Conservation (phyloP, 2,888 invertebrate genomes). For the Chymomyza procnemis region DNA sequence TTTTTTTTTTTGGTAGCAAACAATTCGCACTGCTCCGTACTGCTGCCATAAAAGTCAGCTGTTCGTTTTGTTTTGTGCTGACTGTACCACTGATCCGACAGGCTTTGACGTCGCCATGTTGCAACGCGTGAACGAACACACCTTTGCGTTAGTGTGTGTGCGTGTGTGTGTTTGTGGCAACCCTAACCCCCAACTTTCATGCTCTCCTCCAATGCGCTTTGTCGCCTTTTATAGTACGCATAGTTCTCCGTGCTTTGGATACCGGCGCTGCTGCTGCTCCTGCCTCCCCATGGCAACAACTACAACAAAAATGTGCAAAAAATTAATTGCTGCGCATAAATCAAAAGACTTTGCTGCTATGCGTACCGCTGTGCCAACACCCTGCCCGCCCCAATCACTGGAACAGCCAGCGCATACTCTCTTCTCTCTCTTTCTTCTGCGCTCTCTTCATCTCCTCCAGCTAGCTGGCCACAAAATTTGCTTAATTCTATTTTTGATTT, state of each 20-base stretch:
- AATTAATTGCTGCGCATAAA: slow-evolving; percentile 75
- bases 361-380: slow-evolving; percentile 11
- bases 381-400: too few species aligned
- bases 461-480: slow-evolving; percentile 3
- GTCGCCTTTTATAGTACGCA: slow-evolving; percentile 52
- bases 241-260: slow-evolving; percentile 53
- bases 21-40: too few species aligned
- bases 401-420: not conserved
- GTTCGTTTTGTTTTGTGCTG: not conserved
- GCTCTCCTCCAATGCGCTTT: slow-evolving; percentile 33
- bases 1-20: too few species aligned
- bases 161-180: slow-evolving; percentile 21
- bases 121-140: slow-evolving; percentile 10
- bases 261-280: slow-evolving; percentile 16
- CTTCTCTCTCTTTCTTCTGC: not conserved
- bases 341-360: slow-evolving; percentile 65
- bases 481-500: slow-evolving; percentile 2
- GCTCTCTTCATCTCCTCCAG: not conserved
- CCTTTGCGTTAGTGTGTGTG: slow-evolving; percentile 8
- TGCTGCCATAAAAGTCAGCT: not conserved
- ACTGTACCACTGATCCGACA: not conserved
- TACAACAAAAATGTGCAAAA: slow-evolving; percentile 63
- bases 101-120: not conserved
- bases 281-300: slow-evolving; percentile 44
- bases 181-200: slow-evolving; percentile 22